Evolutionary conservation across 1,140 invertebrate species (phyloP).

Genomic region (Heterodera schachtii): DNA sequence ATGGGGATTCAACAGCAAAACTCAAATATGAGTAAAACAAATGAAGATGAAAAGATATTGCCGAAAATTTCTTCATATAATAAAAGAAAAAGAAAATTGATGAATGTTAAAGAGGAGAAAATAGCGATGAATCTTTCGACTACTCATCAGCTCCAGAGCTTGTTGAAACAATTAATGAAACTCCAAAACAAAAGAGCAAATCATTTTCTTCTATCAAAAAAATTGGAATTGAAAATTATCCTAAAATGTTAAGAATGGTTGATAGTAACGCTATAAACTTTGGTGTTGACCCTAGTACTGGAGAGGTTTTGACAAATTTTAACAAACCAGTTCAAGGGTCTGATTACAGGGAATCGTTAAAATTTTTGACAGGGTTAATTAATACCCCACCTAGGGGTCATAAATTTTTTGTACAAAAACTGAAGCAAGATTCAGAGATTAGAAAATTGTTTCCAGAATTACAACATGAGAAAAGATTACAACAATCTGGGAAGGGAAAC

Average conservation of each 20-base stretch:
- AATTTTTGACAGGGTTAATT: background rate
- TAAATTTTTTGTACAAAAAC: background rate
- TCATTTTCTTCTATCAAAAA: background rate
- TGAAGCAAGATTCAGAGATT: background rate
- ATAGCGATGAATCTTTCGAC: too few relatives aligned
- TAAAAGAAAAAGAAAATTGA: too few relatives aligned
- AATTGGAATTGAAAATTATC: background rate
- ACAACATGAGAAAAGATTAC: background rate
- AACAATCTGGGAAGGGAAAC: background rate
- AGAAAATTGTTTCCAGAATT: background rate
- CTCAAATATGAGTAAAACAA: background rate
- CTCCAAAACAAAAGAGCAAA: background rate
- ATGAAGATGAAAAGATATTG: background rate
- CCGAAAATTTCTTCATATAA: too few relatives aligned
- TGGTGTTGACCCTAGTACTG: background rate
- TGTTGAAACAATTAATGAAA: background rate
- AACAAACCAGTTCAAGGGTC: too few relatives aligned
- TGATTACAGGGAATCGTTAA: slow-evolving; percentile 4
- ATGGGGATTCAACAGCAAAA: background rate
- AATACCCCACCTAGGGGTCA: background rate
- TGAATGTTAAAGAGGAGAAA: too few relatives aligned
- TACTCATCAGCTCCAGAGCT: too few relatives aligned
- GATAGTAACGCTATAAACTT: background rate
- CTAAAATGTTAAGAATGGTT: background rate
- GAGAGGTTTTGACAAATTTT: too few relatives aligned